Conservation (phyloP, 2,888 invertebrate species). For the Teleiodes luculella region DNA sequence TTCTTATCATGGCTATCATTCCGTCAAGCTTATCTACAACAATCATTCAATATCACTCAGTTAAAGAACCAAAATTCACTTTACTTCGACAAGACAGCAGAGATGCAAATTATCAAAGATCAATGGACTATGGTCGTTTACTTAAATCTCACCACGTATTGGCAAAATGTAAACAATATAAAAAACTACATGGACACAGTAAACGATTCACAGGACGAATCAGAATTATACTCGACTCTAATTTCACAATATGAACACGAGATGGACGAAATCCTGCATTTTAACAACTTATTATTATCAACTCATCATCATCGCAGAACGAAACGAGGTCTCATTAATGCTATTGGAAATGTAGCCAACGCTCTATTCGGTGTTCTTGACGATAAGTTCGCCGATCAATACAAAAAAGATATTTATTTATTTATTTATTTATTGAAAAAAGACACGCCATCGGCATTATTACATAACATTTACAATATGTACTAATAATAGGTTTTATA, state of each 20-base stretch:
- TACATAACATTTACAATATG: too few relatives aligned
- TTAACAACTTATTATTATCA: slow-evolving; percentile 7
- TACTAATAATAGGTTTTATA: too few relatives aligned
- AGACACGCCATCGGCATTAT: too few relatives aligned
- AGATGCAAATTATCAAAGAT: slow-evolving; percentile 11
- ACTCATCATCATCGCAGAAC: not conserved
- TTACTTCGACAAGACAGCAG: slow-evolving; percentile 11
- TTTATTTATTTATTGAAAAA: too few relatives aligned
- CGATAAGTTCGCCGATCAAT: slow-evolving; percentile 18
- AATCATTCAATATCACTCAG: not conserved
- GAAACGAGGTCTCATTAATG: slow-evolving; percentile 13
- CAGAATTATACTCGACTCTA: not conserved
- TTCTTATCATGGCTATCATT: not conserved
- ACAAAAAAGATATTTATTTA: slow-evolving; percentile 19
- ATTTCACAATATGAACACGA: slow-evolving; percentile 9
- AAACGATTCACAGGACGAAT: not conserved
- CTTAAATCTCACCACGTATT: slow-evolving; percentile 14
- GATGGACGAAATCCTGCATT: slow-evolving; percentile 5
- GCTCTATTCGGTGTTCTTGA: slow-evolving; percentile 20
- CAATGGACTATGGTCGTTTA: slow-evolving; percentile 15
- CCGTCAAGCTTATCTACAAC: not conserved
- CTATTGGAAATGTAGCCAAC: slow-evolving; percentile 11
- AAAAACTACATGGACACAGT: slow-evolving; percentile 7
- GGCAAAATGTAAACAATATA: slow-evolving; percentile 2
- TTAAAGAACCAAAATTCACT: slow-evolving; percentile 6